Base-by-base conservation (phyloP, 2,888 invertebrate genomes). In the Cancer borealis region DNA sequence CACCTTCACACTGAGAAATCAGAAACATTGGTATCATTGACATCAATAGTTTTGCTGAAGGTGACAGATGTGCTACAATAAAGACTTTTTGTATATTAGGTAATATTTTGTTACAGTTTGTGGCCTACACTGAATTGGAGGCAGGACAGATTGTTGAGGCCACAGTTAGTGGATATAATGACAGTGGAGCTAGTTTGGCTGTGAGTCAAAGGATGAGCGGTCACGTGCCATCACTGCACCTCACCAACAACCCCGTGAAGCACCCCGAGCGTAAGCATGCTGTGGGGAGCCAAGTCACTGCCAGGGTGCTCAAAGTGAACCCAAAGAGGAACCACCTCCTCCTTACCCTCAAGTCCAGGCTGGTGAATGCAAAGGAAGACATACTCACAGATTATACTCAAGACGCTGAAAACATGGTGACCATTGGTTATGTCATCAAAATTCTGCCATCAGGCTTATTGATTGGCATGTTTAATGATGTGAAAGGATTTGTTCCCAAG, bases 401-500 rank as follows among this genome's bases (percentile, higher is more conserved):
- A 26, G 54, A 88, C 0, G 21, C 49, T 45, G 88, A 88, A 12
- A 87, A 60, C 79, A 79, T 39, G 0, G 6, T 95, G 6, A 88
- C 93, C 12, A 49, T 92, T 12, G 93, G 95, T 2, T 91, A 39
- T 39, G 88, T 95, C 79, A 93, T 93, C 39, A 66, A 79, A 8
- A 49, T 95, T 17, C 1, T 47, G 17, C 12, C 47, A n/a, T 6
- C 45, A 10, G 95, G 95, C 3, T 46, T 95, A 21, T 47, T 95
- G 3, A 73, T 95, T 2, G 73, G 49, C 2, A 45, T 93, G 26
- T 93, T 91, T 26, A 91, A 88, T 89, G 88, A 95, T 84, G 88
- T 93, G 49, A 93, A 93, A 45, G 95, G 95, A 1, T 95, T 95
- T 79, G 95, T 88, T 49, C 93, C 94, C 26, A 93, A 93, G 88